These are phyloP conservation scores for Phytoseiulus persimilis DNA, from an alignment of 2,888 invertebrate species.

Conservation along the genomic window DNA sequence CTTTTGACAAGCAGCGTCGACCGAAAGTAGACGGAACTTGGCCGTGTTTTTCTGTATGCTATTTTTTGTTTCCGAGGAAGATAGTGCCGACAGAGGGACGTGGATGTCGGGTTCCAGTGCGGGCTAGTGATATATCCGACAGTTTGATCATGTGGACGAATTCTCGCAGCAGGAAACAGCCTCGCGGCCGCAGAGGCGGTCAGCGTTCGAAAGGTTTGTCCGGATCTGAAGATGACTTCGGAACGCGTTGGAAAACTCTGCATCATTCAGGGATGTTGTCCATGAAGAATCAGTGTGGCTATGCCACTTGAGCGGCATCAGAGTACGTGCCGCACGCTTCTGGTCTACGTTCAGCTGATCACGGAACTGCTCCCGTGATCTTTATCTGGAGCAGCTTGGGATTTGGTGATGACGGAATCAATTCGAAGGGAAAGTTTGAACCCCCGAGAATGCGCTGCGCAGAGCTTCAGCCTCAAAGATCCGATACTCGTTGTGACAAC, in stretches of 20 bases:
- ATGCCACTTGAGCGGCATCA: background rate
- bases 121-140: background rate
- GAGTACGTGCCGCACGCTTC: background rate
- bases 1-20: background rate
- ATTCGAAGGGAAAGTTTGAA: no score
- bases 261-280: background rate
- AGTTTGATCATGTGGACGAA: background rate
- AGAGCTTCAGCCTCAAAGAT: no score
- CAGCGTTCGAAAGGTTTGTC: background rate
- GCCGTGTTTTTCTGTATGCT: background rate
- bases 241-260: background rate
- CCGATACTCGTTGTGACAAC: background rate
- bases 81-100: background rate
- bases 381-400: no score
- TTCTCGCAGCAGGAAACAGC: background rate
- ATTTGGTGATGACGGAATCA: no score
- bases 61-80: background rate
- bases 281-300: background rate
- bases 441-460: no score
- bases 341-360: no score
- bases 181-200: background rate
- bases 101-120: background rate
- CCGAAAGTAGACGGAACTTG: background rate
- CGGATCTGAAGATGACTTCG: background rate
- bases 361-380: no score